Evolutionary conservation across 2,797 vertebrate genomes (phyloP).

Genomic region (Scyliorhinus canicula): DNA sequence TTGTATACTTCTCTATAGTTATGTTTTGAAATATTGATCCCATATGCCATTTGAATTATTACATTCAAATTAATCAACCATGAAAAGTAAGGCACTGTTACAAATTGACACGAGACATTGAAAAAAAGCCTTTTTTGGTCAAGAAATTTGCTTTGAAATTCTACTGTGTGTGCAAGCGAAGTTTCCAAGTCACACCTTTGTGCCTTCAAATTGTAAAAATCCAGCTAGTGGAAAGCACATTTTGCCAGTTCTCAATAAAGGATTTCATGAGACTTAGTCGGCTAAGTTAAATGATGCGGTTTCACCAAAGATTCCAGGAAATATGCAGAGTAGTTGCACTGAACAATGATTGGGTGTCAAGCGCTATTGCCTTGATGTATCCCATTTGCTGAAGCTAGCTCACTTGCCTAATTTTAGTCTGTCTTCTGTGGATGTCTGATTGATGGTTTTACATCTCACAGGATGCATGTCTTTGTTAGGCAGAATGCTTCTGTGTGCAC

Average conservation of each 20-base stretch:
- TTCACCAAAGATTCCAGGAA: conserved; percentile 3
- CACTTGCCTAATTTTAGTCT: conserved; percentile 24
- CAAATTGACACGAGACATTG: background rate
- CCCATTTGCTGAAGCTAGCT: conserved; percentile 14
- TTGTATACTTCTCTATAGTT: background rate
- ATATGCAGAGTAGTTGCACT: background rate
- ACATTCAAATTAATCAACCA: background rate
- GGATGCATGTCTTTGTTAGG: conserved; percentile 16
- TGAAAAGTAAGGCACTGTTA: background rate
- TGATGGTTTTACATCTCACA: conserved; percentile 10
- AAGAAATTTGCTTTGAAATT: background rate
- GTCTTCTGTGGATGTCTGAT: background rate
- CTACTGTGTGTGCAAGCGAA: background rate
- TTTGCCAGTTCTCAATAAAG: background rate
- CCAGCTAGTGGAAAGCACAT: background rate
- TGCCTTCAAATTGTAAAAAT: background rate
- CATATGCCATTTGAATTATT: background rate
- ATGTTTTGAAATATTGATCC: background rate
- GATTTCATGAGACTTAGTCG: background rate
- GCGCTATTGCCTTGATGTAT: conserved; percentile 16
- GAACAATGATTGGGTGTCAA: conserved; percentile 25
- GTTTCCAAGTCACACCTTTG: background rate
- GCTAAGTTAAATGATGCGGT: background rate
- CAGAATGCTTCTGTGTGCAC: background rate
- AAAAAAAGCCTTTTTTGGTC: background rate